A percentile compares a stretch with the other conserved stretches of the same genome.
These are phyloP conservation scores for Hormaphis cornu DNA, from an alignment of 1,140 invertebrate species.

Conservation along the genomic window DNA sequence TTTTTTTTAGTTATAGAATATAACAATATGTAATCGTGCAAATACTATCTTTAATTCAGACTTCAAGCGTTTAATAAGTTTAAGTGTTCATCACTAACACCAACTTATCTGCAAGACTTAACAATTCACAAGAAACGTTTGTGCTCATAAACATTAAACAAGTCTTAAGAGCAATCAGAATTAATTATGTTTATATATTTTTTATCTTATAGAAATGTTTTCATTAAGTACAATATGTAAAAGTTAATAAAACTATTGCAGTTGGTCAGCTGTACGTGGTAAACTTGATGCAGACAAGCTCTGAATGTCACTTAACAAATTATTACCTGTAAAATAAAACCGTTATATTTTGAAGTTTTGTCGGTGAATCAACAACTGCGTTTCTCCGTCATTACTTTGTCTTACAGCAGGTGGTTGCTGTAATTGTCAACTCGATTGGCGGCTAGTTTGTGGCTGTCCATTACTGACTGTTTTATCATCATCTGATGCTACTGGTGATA, in stretches of 20 bases:
- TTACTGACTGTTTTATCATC: conserved; percentile 44
- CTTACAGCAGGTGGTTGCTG: conserved; percentile 15
- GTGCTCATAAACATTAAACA: background rate
- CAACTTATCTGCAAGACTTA: background rate
- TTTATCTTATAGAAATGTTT: background rate
- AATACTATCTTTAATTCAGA: conserved; percentile 1
- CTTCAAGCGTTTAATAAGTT: conserved; percentile 10
- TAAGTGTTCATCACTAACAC: background rate
- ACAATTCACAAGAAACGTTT: background rate
- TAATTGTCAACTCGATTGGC: conserved; percentile 31
- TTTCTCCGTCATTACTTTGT: conserved; percentile 26
- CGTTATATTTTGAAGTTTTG: conserved; percentile 29
- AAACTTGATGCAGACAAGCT: conserved; percentile 25
- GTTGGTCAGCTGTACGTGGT: conserved; percentile 9
- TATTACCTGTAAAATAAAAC: conserved; percentile 31
- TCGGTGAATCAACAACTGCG: conserved; percentile 23
- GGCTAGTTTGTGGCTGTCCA: conserved; percentile 2
- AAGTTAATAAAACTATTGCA: conserved; percentile 1
- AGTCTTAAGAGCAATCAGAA: background rate
- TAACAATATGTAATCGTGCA: conserved; percentile 2
- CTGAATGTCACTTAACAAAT: conserved; percentile 27
- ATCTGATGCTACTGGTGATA: conserved; percentile 63
- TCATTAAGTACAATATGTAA: conserved; percentile 20
- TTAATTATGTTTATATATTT: background rate
- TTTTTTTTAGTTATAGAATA: background rate